Evolutionary conservation across 2,888 invertebrate genomes (phyloP), one percentile per base, ranked within the genome.

Genomic region (Ptilodon capucinus): DNA sequence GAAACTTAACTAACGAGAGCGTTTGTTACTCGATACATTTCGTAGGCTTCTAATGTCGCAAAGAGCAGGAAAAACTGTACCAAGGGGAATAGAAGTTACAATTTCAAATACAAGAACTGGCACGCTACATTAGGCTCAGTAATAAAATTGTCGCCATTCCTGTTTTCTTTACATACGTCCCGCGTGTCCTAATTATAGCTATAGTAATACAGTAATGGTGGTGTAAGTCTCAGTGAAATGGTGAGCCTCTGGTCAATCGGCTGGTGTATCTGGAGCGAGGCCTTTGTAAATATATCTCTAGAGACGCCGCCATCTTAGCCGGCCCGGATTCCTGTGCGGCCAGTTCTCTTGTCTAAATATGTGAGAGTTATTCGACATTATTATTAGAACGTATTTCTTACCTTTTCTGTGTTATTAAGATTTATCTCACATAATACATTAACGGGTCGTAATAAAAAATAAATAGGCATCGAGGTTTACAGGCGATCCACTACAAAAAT

Each of bases 221-320:
- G 18, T 18, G 18, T 34, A 34, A 1, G 34, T 34, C 34, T 35
- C 35, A 17, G 35, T 35, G 35, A 17, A 17, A 9, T 35, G 35
- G 46, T 47, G 43, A 44, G 50, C 53, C n/a, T 28, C 28, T 39
- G 46, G 44, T 32, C 49, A 46, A 50, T 50, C 34, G 25, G 34
- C 5, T 11, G 17, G 9, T 17, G 11, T 17, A 36, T 34, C 14
- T 36, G 18, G 35, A 36, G 18, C 16, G 35, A 36, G 35, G 35
- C 35, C 39, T 54, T 54, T 60, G 60, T 60, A 57, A 60, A 45
- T 51, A 49, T 51, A 57, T 36, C 35, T 36, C 35, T 8, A 11
- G 35, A 36, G 35, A 36, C 35, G 18, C 35, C 35, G 35, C 35
- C 35, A 32, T 32, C 32, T 32, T 14, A 32, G 32, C 8, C n/a